Evolutionary conservation across 2,888 invertebrate genomes (phyloP).

Genomic region (Lithophane semibrunnea): DNA sequence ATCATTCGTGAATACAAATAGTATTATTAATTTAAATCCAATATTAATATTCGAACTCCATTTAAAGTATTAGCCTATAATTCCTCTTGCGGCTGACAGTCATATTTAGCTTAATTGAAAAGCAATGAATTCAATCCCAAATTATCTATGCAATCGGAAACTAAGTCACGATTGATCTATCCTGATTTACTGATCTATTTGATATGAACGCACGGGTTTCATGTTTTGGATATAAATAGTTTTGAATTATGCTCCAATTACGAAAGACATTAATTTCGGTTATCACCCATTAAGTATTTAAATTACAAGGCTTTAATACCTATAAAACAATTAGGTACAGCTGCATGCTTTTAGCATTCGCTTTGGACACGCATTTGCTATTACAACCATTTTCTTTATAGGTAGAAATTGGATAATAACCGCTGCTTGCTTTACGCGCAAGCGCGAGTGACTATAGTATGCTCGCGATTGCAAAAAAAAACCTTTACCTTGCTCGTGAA

Average conservation of each 20-base stretch:
- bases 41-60: slow-evolving; percentile 39
- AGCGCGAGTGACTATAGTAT: too few relatives aligned
- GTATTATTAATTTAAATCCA: slow-evolving; percentile 31
- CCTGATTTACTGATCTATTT: slow-evolving; percentile 42
- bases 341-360: neutral
- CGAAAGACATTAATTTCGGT: slow-evolving; percentile 26
- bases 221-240: slow-evolving; percentile 20
- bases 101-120: slow-evolving; percentile 61
- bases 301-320: slow-evolving; percentile 22
- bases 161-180: slow-evolving; percentile 40
- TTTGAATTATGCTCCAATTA: slow-evolving; percentile 22
- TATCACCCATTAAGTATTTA: slow-evolving; percentile 23
- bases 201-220: slow-evolving; percentile 1
- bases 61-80: slow-evolving; percentile 49
- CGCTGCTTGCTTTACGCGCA: too few relatives aligned
- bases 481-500: too few relatives aligned
- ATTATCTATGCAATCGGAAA: slow-evolving; percentile 48
- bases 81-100: slow-evolving; percentile 28
- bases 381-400: slow-evolving; percentile 19
- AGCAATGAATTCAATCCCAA: slow-evolving; percentile 42
- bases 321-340: slow-evolving; percentile 10
- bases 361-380: neutral
- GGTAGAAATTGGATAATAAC: neutral
- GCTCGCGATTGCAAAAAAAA: too few relatives aligned
- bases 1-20: slow-evolving; percentile 40